Evolutionary conservation across 2,113 vertebrate species (phyloP), one percentile per base, ranked within the genome.

Genomic region (Poeciliopsis occidentalis): DNA sequence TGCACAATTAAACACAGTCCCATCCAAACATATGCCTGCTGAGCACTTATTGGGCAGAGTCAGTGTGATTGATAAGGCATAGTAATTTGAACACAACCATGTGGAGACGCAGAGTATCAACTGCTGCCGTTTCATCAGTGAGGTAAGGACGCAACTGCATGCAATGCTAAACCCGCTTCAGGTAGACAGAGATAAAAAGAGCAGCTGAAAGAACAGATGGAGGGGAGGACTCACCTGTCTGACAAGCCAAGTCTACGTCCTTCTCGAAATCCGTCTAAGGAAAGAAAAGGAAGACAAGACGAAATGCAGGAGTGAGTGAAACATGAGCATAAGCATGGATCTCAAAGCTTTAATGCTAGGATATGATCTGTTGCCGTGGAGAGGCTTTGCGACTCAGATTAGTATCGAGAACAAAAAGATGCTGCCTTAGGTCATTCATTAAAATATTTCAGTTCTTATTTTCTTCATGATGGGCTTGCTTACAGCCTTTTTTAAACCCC

Each of bases 231-330:
- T 96, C 93, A 98, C 97, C 98, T 94, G 97, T 98, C 93, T 99
- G 97, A 94, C 98, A 99, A 12, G 98, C 98, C 94, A 99, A 93
- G 94, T 99, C 97, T 92, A 99, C 97, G 15, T 99, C 98, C 94
- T 99, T 99, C 95, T 99, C 98, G 95, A 99, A 99, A 91, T 99
- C 98, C 94, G 97, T 97, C 98, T 99, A 95, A 94, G 91, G 86
- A 87, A 88, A 93, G 73, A 37, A 57, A 79, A 74, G 73, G 24
- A 51, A 27, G 54, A 57, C 81, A 76, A 87, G 70, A 87, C 69
- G 47, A 78, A n/a, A 80, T 11, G 69, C 64, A 76, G 65, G 60
- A 80, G 69, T 75, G 57, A 27, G 78, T 51, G 67, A 31, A 69
- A 22, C 17, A 77, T 86, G 47, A 76, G 68, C 7, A 71, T 57